Conservation (phyloP, 2,888 invertebrate species). For the Bhutanitis thaidina region DNA sequence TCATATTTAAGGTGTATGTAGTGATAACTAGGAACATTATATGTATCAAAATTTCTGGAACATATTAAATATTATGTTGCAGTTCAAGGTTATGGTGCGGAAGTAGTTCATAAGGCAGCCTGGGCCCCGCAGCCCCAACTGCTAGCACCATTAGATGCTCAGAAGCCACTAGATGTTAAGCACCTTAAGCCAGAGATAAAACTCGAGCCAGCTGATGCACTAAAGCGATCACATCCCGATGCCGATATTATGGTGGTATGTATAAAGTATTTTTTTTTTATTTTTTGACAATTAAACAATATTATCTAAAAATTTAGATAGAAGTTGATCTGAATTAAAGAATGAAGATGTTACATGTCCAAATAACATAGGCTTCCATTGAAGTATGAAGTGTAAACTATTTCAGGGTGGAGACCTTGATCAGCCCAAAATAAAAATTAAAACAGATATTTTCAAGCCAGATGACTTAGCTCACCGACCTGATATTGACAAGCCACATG, state of each 20-base stretch:
- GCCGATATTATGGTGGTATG: slow-evolving; percentile 58
- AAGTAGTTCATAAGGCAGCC: slow-evolving; percentile 64
- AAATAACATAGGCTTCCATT: too few species aligned
- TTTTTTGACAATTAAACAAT: too few species aligned
- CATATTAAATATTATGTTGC: slow-evolving; percentile 22
- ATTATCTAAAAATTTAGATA: too few species aligned
- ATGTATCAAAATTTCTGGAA: too few species aligned
- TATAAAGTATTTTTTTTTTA: neutral
- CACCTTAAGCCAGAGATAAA: slow-evolving; percentile 72
- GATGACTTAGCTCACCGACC: slow-evolving; percentile 62
- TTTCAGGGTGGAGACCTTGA: slow-evolving; percentile 62
- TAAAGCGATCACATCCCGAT: slow-evolving; percentile 66
- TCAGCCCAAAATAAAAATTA: slow-evolving; percentile 75
- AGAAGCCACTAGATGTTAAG: slow-evolving; percentile 65
- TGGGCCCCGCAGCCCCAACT: slow-evolving; percentile 71
- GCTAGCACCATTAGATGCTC: slow-evolving; percentile 61
- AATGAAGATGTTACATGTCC: too few species aligned
- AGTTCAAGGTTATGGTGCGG: slow-evolving; percentile 65
- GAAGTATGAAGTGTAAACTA: too few species aligned
- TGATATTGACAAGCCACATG: slow-evolving; percentile 51
- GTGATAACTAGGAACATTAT: too few species aligned
- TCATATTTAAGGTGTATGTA: too few species aligned
- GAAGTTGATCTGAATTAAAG: too few species aligned
- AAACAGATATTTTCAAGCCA: slow-evolving; percentile 75
- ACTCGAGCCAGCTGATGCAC: slow-evolving; percentile 63